These are phyloP conservation scores for Chironomus riparius DNA, from an alignment of 2,888 invertebrate genomes.

Conservation along the genomic window DNA sequence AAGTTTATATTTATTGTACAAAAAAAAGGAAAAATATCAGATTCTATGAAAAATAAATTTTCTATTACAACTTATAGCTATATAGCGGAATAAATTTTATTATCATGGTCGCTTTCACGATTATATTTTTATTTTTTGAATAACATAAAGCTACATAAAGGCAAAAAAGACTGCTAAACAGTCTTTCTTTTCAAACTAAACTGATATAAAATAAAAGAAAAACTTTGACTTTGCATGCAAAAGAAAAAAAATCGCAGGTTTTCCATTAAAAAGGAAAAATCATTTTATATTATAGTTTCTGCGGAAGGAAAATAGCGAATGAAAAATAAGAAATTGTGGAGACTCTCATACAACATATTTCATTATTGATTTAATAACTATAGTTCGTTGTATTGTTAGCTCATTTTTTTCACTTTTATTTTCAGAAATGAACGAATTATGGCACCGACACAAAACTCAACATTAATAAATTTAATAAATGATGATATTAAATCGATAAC, in stretches of 20 bases:
- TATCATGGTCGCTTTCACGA: slow-evolving; percentile 14
- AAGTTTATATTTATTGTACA: too few species aligned
- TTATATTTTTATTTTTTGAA: slow-evolving; percentile 4
- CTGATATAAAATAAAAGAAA: background rate
- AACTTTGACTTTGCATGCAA: background rate
- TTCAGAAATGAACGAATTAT: slow-evolving; percentile 30
- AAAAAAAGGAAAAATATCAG: too few species aligned
- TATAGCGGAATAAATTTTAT: slow-evolving; percentile 19
- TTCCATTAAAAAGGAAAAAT: background rate
- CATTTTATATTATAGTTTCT: background rate
- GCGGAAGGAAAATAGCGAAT: background rate
- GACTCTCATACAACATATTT: background rate
- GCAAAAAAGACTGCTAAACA: background rate
- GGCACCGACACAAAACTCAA: slow-evolving; percentile 39
- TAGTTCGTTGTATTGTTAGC: background rate
- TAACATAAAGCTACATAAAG: background rate
- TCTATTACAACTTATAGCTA: background rate
- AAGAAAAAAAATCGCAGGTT: background rate
- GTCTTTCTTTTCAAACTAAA: background rate
- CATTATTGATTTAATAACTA: slow-evolving; percentile 25
- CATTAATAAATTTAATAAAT: slow-evolving; percentile 37
- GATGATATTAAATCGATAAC: slow-evolving; percentile 31
- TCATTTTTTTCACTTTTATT: slow-evolving; percentile 7
- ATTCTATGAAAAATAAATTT: too few species aligned
- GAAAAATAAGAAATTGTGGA: background rate